Evolutionary conservation across 2,888 invertebrate species (phyloP).

Genomic region (Hofmannophila pseudospretella): DNA sequence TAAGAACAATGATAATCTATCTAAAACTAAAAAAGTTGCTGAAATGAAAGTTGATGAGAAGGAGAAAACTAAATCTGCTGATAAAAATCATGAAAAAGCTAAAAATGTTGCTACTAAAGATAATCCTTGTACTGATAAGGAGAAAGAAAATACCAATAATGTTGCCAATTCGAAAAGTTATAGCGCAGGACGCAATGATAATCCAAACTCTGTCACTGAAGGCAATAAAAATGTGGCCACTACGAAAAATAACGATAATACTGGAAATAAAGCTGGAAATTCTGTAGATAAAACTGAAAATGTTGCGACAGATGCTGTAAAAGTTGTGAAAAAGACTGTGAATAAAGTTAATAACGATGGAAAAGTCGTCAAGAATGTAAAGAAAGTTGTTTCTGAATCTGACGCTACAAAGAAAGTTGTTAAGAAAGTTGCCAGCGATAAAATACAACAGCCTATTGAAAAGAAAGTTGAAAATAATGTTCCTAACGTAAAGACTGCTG

Average conservation of each 20-base stretch:
- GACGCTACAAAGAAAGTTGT: conserved; percentile 5
- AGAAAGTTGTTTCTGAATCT: neutral
- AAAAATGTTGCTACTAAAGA: conserved; percentile 9
- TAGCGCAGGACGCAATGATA: conserved; percentile 1
- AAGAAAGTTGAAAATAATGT: neutral
- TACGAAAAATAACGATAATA: conserved; percentile 1
- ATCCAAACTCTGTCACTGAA: conserved; percentile 3
- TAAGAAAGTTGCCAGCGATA: conserved; percentile 13
- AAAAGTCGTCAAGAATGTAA: neutral
- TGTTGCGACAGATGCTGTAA: conserved; percentile 5
- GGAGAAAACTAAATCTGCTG: conserved; percentile 6
- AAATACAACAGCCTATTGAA: conserved; percentile 1
- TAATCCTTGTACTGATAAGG: conserved; percentile 6
- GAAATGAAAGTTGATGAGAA: neutral
- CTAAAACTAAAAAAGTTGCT: neutral
- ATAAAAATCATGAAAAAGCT: conserved; percentile 8
- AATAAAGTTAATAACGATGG: neutral
- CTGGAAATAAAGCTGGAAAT: neutral
- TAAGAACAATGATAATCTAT: neutral
- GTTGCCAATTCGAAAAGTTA: neutral
- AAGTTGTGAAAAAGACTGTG: conserved; percentile 3
- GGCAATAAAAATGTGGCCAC: conserved; percentile 6
- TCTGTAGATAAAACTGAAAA: neutral
- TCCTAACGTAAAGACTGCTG: conserved; percentile 11
- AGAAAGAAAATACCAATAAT: neutral